Conservation (phyloP, 1,140 invertebrate species). For the Zaprionus gabonicus region DNA sequence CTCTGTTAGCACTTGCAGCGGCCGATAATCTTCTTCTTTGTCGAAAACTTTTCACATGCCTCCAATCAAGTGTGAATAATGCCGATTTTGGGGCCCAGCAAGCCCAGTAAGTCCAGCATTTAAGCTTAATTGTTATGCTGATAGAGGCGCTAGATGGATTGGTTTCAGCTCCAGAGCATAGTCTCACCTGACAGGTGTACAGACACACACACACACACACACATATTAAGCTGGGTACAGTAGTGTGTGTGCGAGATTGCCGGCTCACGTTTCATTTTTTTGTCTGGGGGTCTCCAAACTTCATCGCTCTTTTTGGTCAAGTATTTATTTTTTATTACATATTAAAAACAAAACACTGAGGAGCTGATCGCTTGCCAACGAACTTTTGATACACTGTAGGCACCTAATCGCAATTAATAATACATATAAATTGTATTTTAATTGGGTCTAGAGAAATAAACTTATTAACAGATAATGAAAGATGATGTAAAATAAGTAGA, state of each 20-base stretch:
- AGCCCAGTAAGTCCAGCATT: constrained; percentile 65
- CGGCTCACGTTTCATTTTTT: constrained; percentile 72
- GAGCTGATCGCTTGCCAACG: not conserved
- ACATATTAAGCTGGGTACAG: constrained; percentile 15
- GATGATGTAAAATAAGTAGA: no score
- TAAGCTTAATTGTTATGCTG: constrained; percentile 82
- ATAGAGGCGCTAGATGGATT: constrained; percentile 82
- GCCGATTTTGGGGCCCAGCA: constrained; percentile 68
- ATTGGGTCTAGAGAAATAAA: not conserved
- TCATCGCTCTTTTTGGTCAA: constrained; percentile 54
- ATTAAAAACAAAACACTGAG: constrained; percentile 31
- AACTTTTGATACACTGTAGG: constrained; percentile 25
- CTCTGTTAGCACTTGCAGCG: constrained; percentile 55
- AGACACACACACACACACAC: constrained; percentile 39
- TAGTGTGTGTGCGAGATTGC: constrained; percentile 42
- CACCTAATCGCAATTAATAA: no score
- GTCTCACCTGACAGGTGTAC: constrained; percentile 78
- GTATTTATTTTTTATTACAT: constrained; percentile 58
- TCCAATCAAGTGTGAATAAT: constrained; percentile 81
- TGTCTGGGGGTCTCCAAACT: constrained; percentile 52
- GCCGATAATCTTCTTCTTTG: not conserved
- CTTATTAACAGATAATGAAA: no score
- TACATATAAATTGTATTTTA: not conserved
- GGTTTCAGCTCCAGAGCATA: constrained; percentile 59
- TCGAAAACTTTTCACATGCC: constrained; percentile 67